Base-by-base conservation (phyloP, 92 coral and sea anemone species). In the Hydrozoanthus gracilis region DNA sequence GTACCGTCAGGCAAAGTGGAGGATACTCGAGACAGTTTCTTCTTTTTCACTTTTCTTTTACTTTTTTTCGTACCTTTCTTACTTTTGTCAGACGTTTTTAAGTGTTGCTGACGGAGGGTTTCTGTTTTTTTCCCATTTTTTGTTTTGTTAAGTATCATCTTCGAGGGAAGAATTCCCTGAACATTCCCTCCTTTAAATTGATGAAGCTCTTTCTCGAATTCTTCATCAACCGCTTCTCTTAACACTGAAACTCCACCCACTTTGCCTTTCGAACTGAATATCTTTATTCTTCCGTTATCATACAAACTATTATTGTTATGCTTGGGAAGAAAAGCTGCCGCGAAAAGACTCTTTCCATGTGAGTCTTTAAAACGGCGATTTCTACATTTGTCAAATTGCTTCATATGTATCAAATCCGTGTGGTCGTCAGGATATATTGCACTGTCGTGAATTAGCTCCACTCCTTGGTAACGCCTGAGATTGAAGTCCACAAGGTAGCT, bases 401-500 rank as follows among this genome's bases (percentile, higher is more conserved):
- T 92, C 95, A 95, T 94, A 85, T 97, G 99, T 3, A 83, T 83
- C 1, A 97, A 88, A 7, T 92, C 87, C 11, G 99, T 91, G 75
- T 80, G 44, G 51, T 97, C 99, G 52, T 95, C 86, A 3, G 99
- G 99, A 73, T 92, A 97, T 49, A 95, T 94, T 0, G 99, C 93
- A 17, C 93, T 95, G 69, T 97, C 99, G 82, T 97, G 99, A 9
- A 97, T 93, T 13, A 97, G 68, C 13, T 78, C 79, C 51, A 97
- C 99, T 44, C 99, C 99, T 56, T 97, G 97, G 86, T 93, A 97
- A 13, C 99, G 91, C 71, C 86, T 87, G 39, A 97, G 77, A 4
- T 86, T 83, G 64, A 97, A 97, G 83, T 97, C 92, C 67, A 95
- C 98, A 46, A 91, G 45, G 82, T 97, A 97, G 79, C 99, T 97